phyloP scores from a whole-genome alignment of 2,797 vertebrate genomes.

The Anabacerthia variegaticeps region DNA sequence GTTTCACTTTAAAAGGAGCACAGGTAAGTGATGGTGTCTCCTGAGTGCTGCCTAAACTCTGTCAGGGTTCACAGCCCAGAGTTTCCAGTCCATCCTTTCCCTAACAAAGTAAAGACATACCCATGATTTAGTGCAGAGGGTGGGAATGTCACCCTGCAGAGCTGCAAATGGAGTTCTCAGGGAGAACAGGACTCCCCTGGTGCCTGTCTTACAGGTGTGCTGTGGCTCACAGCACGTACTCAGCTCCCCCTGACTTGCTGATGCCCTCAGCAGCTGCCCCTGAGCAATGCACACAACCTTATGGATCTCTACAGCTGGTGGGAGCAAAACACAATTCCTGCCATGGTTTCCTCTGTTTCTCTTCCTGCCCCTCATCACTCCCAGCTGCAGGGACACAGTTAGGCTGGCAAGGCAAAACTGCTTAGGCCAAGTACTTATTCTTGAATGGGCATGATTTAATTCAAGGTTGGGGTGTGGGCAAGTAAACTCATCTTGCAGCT shows the following conservation, averaged over 20 bases:
- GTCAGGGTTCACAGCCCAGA: background rate
- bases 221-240: rapidly evolving
- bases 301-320: rapidly evolving
- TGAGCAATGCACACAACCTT: background rate
- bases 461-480: background rate
- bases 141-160: background rate
- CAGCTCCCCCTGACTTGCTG: background rate
- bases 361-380: background rate
- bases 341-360: background rate
- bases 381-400: background rate
- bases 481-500: background rate
- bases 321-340: background rate
- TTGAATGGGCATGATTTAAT: background rate
- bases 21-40: background rate
- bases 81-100: background rate
- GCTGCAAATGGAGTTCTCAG: background rate
- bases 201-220: background rate
- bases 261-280: background rate
- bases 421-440: background rate
- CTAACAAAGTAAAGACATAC: background rate
- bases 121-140: background rate
- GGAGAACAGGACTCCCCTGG: background rate
- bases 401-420: background rate
- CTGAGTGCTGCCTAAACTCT: background rate
- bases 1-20: background rate